Conservation (phyloP, 1,140 invertebrate genomes). For the Semibalanus balanoides region DNA sequence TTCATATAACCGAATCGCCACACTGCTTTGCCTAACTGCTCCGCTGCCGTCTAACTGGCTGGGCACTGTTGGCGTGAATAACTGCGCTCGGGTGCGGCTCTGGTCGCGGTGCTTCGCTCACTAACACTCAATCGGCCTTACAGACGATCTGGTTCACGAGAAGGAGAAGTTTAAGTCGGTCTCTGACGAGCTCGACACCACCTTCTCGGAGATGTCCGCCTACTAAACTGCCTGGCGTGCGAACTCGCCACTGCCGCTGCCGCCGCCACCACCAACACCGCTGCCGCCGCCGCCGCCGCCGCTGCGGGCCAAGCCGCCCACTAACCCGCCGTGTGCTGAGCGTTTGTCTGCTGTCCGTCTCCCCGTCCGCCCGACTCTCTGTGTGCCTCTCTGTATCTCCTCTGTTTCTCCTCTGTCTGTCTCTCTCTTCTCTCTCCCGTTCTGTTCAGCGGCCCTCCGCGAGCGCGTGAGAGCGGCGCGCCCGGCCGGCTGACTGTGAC, state of each 20-base stretch:
- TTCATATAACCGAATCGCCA: neutral
- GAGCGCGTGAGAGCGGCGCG: neutral
- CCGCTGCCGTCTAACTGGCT: neutral
- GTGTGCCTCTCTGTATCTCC: neutral
- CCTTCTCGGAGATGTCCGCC: conserved; percentile 83
- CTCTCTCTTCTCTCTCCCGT: conserved; percentile 4
- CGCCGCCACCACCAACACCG: neutral
- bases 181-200: conserved; percentile 90
- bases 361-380: neutral
- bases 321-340: neutral
- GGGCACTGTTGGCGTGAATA: neutral
- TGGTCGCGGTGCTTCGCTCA: neutral
- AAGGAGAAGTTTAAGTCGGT: conserved; percentile 96
- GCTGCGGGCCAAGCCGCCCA: neutral
- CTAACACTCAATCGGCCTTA: conserved; percentile 19
- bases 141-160: conserved; percentile 91
- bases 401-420: conserved; percentile 6
- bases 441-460: neutral
- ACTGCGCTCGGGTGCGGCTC: neutral
- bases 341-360: neutral
- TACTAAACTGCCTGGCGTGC: conserved; percentile 42
- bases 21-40: neutral
- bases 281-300: conserved; percentile 3
- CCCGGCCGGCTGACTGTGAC: neutral
- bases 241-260: neutral